Base-by-base conservation (phyloP, 1,140 invertebrate species). In the Triops cancriformis region DNA sequence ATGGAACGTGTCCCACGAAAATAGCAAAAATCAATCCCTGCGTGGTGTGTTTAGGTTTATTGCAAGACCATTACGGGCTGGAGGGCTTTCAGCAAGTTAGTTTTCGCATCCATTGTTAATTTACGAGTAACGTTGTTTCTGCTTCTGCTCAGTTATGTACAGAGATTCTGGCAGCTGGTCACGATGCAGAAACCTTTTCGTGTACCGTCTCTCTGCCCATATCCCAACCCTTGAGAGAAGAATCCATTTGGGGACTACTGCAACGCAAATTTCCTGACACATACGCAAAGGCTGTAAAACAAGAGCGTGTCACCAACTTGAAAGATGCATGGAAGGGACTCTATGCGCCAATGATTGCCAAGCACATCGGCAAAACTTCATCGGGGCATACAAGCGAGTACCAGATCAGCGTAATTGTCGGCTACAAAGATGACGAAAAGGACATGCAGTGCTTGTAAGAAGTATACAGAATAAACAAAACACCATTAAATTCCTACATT, bases 251-350 rank as follows among this genome's bases (percentile, higher is more conserved):
- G 81, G 81, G 84, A 64, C 82, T 82, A 79, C 79, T 88, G 4
- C 79, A 79, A 2, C 80, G 83, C 18, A 81, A 82, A 74, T 82
- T 84, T 73, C 79, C 80, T 31, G 42, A 76, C 51, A 80, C 78
- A n/a, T 79, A 80, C 84, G 45, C 31, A 74, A 5, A 73, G 79
- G 18, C 73, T 76, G 51, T 76, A 79, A 12, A 27, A 80, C n/a
- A 73, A 26, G 37, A 80, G 1, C 72, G 1, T 75, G 14, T 78
- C 80, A 84, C 75, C 81, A 79, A 85, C 5, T 80, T 91, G 0
- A 92, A 91, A 83, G 89, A 91, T 80, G 85, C 88, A 73, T 91
- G 89, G 89, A 91, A 91, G 83, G 88, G 86, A 84, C 83, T 87
- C 74, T 81, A 85, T 81, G 84, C 87, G 74, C 83, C 86, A 14